These are phyloP conservation scores for Parasteatoda lunata DNA, from an alignment of 2,888 invertebrate species.

Conservation along the genomic window DNA sequence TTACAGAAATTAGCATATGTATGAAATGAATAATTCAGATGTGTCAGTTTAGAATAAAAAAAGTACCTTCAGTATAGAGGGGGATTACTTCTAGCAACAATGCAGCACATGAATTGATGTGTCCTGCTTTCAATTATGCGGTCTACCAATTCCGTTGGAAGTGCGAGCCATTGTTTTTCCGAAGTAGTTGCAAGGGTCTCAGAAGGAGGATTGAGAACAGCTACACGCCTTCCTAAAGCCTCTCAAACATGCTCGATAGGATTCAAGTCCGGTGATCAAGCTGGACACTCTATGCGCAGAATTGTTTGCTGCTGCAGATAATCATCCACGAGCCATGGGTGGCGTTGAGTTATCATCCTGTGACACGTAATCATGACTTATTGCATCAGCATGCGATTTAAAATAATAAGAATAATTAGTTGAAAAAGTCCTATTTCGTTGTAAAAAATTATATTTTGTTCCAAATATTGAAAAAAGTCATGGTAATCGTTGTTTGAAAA, in stretches of 20 bases:
- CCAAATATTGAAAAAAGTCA: no score
- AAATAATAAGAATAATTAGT: no score
- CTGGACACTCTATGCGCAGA: constrained; percentile 2
- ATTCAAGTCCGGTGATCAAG: constrained; percentile 7
- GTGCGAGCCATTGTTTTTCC: neutral
- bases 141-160: neutral
- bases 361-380: neutral
- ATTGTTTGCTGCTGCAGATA: constrained; percentile 9
- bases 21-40: neutral
- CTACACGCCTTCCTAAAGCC: neutral
- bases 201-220: neutral
- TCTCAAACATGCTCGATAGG: neutral
- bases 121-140: neutral
- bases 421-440: no score
- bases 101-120: neutral
- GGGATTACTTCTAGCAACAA: neutral
- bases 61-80: neutral
- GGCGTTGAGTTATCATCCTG: neutral
- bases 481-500: no score
- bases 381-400: neutral
- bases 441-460: no score
- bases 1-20: neutral
- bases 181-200: neutral
- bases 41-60: neutral
- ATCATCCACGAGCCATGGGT: neutral